A percentile compares a stretch with the other conserved stretches of the same genome.
Evolutionary conservation across 2,888 invertebrate genomes (phyloP).

Genomic region (Ethmia dodecea): DNA sequence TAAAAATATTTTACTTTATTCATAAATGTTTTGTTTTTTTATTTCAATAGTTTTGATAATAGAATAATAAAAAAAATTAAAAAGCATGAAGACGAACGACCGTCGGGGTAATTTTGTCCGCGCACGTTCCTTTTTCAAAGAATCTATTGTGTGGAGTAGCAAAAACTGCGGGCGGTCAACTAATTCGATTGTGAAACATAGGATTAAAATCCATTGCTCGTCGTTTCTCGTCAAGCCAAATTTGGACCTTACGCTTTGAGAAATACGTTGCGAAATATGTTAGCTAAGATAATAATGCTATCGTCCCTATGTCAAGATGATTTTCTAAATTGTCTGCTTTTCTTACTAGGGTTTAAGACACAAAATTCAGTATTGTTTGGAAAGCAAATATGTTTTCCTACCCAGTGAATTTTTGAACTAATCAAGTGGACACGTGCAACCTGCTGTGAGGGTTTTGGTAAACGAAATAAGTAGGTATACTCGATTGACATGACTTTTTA

Average conservation of each 20-base stretch:
- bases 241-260: too few species aligned
- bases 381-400: constrained; percentile 24
- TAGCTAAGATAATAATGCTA: neutral
- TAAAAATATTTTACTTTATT: too few species aligned
- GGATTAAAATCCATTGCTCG: constrained; percentile 33
- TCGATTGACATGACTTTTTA: too few species aligned
- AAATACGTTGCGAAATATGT: too few species aligned
- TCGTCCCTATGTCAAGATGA: too few species aligned
- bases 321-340: constrained; percentile 4
- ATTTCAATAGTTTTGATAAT: neutral
- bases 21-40: too few species aligned
- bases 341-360: constrained; percentile 13
- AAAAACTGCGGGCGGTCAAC: constrained; percentile 67
- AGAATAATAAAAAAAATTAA: constrained; percentile 2
- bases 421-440: constrained; percentile 59
- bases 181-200: constrained; percentile 57
- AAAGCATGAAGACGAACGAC: constrained; percentile 18
- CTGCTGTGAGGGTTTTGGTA: constrained; percentile 21
- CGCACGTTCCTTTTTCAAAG: constrained; percentile 40
- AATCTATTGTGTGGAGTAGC: constrained; percentile 64
- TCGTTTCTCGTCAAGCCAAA: too few species aligned
- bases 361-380: constrained; percentile 20
- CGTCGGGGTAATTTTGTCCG: constrained; percentile 41
- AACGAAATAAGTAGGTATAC: too few species aligned
- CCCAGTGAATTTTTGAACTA: constrained; percentile 51